phyloP scores from a whole-genome alignment of 1,140 invertebrate genomes.

The Sycophila sp. region DNA sequence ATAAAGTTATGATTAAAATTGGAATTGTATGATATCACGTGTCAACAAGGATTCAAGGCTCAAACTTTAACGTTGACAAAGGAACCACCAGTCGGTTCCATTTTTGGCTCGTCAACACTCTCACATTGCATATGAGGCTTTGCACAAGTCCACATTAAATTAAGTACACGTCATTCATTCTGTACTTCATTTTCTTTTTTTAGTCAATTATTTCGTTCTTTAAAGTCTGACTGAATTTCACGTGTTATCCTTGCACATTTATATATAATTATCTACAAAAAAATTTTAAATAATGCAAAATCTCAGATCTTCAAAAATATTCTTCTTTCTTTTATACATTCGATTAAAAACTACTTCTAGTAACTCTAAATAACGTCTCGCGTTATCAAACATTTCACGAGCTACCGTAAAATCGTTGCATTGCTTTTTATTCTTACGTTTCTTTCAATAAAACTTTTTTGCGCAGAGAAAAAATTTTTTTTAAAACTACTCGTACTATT shows the following conservation, averaged over 20 bases:
- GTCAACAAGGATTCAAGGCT: slow-evolving; percentile 23
- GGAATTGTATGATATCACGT: slow-evolving; percentile 44
- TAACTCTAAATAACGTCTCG: too few species aligned
- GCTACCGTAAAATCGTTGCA: too few species aligned
- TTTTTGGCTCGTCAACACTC: not conserved
- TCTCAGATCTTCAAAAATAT: too few species aligned
- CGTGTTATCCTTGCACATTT: slow-evolving; percentile 19
- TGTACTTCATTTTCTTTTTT: slow-evolving; percentile 13
- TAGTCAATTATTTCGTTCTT: too few species aligned
- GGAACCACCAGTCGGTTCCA: slow-evolving; percentile 15
- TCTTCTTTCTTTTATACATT: too few species aligned
- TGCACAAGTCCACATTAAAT: not conserved
- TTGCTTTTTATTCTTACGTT: too few species aligned
- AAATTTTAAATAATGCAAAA: too few species aligned
- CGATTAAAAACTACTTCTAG: too few species aligned
- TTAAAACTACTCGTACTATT: too few species aligned
- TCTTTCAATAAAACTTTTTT: too few species aligned
- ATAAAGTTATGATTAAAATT: slow-evolving; percentile 24
- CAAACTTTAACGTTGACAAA: not conserved
- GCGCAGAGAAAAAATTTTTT: too few species aligned
- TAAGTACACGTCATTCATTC: slow-evolving; percentile 25
- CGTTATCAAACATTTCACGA: too few species aligned
- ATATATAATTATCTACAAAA: slow-evolving; percentile 30
- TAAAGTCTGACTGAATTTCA: not conserved
- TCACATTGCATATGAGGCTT: not conserved